Conservation (phyloP, 2,888 invertebrate genomes). For the Anaspis maculata region DNA sequence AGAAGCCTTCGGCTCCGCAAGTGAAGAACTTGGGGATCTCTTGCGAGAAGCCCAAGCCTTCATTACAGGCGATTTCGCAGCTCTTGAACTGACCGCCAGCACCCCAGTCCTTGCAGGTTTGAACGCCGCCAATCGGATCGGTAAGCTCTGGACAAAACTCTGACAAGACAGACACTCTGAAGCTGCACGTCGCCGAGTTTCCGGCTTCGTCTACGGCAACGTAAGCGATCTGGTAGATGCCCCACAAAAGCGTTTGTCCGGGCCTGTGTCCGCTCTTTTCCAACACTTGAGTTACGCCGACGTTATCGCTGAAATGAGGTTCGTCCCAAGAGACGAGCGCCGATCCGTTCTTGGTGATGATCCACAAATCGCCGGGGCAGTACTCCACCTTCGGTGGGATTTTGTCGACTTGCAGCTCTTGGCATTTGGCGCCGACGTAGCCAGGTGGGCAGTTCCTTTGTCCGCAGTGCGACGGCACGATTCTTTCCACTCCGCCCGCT, state of each 20-base stretch:
- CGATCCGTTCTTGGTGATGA: slow-evolving; percentile 86
- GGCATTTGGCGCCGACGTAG: slow-evolving; percentile 77
- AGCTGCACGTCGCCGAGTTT: slow-evolving; percentile 84
- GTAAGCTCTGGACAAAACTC: slow-evolving; percentile 85
- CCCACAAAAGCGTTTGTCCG: slow-evolving; percentile 84
- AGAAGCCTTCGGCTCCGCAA: slow-evolving; percentile 96
- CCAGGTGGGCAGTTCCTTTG: slow-evolving; percentile 83
- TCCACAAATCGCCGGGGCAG: slow-evolving; percentile 91
- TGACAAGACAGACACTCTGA: slow-evolving; percentile 83
- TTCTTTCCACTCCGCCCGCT: slow-evolving; percentile 80
- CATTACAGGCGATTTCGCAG: slow-evolving; percentile 82
- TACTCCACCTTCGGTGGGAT: slow-evolving; percentile 79
- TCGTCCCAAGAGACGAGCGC: slow-evolving; percentile 88
- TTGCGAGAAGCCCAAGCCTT: slow-evolving; percentile 84
- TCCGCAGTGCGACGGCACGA: slow-evolving; percentile 87
- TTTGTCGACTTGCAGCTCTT: slow-evolving; percentile 51
- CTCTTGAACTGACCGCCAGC: slow-evolving; percentile 93
- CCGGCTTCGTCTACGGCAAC: slow-evolving; percentile 90
- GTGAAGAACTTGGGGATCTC: slow-evolving; percentile 94
- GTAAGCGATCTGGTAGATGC: slow-evolving; percentile 85
- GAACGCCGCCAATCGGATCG: slow-evolving; percentile 86
- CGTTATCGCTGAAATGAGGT: slow-evolving; percentile 83
- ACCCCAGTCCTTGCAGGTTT: slow-evolving; percentile 92
- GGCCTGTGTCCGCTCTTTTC: slow-evolving; percentile 82
- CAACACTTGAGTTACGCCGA: slow-evolving; percentile 68